Evolutionary conservation across 1,140 invertebrate species (phyloP).

Genomic region (Drosophila littoralis): DNA sequence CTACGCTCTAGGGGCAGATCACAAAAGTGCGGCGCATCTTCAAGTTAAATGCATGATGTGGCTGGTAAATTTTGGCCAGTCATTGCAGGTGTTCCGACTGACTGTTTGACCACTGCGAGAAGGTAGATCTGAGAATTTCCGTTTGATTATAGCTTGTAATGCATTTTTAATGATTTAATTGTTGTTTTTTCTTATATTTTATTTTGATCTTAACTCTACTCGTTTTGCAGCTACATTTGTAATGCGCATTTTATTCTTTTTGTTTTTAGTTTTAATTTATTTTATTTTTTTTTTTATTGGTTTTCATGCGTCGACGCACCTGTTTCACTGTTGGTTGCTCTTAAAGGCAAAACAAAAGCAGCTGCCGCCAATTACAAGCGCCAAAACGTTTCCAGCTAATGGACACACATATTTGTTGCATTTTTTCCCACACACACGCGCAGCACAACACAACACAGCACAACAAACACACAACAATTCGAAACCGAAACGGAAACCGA

Average conservation of each 20-base stretch:
- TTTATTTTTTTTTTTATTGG: conserved; percentile 14
- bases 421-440: conserved; percentile 45
- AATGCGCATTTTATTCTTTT: conserved; percentile 6
- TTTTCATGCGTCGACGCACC: conserved; percentile 63
- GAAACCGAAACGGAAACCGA: conserved; percentile 30
- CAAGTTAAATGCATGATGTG: conserved; percentile 2
- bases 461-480: conserved; percentile 1
- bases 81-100: conserved; percentile 68
- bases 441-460: conserved; percentile 17
- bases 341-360: conserved; percentile 69
- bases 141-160: conserved; percentile 49
- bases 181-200: conserved; percentile 14
- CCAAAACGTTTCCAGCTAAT: conserved; percentile 75
- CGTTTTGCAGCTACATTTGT: conserved; percentile 9
- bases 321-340: conserved; percentile 63
- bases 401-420: conserved; percentile 50
- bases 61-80: conserved; percentile 54
- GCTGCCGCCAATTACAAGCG: conserved; percentile 74
- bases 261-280: conserved; percentile 18
- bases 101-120: conserved; percentile 19
- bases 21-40: conserved; percentile 42
- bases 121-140: conserved; percentile 51
- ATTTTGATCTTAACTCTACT: conserved; percentile 9
- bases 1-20: not conserved
- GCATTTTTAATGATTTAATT: conserved; percentile 73